Evolutionary conservation across 2,113 vertebrate genomes (phyloP), one percentile per base, ranked within the genome.

Genomic region (Pomatorhinus ruficollis): DNA sequence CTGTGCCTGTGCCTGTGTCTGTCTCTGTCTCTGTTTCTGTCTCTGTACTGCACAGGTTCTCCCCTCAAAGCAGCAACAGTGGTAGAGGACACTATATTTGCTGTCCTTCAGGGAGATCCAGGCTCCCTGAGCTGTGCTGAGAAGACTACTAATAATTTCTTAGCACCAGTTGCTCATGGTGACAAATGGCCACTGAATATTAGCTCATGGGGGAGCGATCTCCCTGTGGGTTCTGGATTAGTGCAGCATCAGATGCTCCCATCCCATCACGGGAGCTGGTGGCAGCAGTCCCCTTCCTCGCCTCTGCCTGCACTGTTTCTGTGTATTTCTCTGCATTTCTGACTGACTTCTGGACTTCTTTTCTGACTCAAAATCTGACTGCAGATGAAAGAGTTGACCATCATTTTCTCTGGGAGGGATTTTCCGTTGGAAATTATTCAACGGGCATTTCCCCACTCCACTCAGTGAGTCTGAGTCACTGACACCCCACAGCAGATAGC

Each of bases 221-320:
- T 83, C 19, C 28, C 17, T 15, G 8, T 52, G 31, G 7, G 5
- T 15, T 35, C 65, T 70, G 72, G 30, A 33, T 61, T 23, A 44
- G 28, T 22, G 20, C 42, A 50, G 8, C 12, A 28, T 14, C 35
- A 35, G 27, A 25, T 31, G 18, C 3, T 66, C 31, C 42, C 2
- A 2, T 63, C 23, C 28, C 33, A 28, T 10, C 20, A 11, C 0
- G 0, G 28, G 4, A 52, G 24, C 27, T 76, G 16, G 15, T 37
- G 33, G 21, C 30, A 59, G 39, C 27, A 53, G 33, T 5, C 2
- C 3, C 20, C 15, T 44, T 70, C 64, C 18, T 18, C 50, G 24
- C 8, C 49, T 39, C 27, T 70, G 44, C 20, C 24, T 1, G 1
- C 4, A 12, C 21, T 75, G 39, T 12, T 86, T 76, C 61, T 44